phyloP scores from a whole-genome alignment of 2,797 vertebrate species.

The Brachyrhaphis roseni region DNA sequence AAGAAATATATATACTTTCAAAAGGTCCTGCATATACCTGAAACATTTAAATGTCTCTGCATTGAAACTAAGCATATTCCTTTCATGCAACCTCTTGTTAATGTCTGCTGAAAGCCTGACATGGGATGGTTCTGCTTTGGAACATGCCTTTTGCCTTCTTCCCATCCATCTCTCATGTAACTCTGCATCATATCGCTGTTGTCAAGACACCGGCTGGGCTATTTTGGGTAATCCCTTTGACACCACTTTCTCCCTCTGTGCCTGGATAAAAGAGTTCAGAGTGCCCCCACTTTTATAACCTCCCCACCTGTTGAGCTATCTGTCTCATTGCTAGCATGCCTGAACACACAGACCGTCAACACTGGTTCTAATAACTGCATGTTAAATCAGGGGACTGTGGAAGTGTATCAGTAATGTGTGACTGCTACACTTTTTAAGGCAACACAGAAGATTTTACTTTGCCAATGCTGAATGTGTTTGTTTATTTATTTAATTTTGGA shows the following conservation, averaged over 20 bases:
- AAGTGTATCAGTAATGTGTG: conserved; percentile 3
- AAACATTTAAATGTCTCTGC: neutral
- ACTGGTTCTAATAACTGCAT: conserved; percentile 46
- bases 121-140: conserved; percentile 13
- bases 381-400: conserved; percentile 27
- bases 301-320: conserved; percentile 73
- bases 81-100: conserved; percentile 21
- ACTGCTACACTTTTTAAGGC: conserved; percentile 2
- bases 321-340: conserved; percentile 49
- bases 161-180: conserved; percentile 46
- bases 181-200: conserved; percentile 54
- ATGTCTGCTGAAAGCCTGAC: conserved; percentile 14
- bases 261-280: conserved; percentile 66
- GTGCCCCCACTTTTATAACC: conserved; percentile 50
- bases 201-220: conserved; percentile 60
- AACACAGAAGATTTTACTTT: neutral
- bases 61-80: neutral
- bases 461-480: fast-evolving
- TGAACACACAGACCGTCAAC: conserved; percentile 43
- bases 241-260: conserved; percentile 67
- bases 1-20: neutral
- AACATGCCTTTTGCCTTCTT: conserved; percentile 37
- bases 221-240: conserved; percentile 72
- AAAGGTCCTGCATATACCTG: neutral
- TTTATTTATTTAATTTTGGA: neutral